These are phyloP conservation scores for Bugula neritina DNA, from an alignment of 2,888 invertebrate species.

Conservation along the genomic window DNA sequence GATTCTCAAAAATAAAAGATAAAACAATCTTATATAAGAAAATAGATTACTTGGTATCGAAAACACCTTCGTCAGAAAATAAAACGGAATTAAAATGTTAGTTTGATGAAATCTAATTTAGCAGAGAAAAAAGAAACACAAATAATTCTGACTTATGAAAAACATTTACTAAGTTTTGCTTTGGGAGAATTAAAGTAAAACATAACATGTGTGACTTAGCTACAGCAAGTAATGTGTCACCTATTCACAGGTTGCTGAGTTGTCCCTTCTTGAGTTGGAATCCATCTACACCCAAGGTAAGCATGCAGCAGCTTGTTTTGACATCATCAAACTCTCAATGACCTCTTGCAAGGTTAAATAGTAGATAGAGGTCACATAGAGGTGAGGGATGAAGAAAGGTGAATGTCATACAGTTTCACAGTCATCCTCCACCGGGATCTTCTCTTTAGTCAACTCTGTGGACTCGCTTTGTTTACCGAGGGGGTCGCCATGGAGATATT, in stretches of 20 bases:
- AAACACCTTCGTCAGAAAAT: no score
- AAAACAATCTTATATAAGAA: no score
- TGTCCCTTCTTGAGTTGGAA: background rate
- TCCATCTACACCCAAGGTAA: background rate
- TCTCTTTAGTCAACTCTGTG: background rate
- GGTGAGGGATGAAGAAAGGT: background rate
- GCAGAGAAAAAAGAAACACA: no score
- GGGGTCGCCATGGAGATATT: background rate
- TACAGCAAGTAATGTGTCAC: no score
- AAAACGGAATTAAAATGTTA: no score
- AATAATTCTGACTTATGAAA: no score
- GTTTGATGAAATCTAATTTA: no score
- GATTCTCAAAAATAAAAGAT: no score
- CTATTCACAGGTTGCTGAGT: background rate
- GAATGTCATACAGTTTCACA: background rate
- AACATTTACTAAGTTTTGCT: no score
- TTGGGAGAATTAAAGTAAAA: no score
- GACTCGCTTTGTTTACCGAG: background rate
- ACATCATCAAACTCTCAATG: background rate
- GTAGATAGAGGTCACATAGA: background rate
- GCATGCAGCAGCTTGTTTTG: background rate
- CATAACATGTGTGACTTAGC: no score
- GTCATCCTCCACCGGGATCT: conserved; percentile 6
- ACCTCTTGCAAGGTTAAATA: background rate
- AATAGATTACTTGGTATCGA: no score